Conservation (phyloP, 1,140 invertebrate species). For the Cardiocondyla obscurior region DNA sequence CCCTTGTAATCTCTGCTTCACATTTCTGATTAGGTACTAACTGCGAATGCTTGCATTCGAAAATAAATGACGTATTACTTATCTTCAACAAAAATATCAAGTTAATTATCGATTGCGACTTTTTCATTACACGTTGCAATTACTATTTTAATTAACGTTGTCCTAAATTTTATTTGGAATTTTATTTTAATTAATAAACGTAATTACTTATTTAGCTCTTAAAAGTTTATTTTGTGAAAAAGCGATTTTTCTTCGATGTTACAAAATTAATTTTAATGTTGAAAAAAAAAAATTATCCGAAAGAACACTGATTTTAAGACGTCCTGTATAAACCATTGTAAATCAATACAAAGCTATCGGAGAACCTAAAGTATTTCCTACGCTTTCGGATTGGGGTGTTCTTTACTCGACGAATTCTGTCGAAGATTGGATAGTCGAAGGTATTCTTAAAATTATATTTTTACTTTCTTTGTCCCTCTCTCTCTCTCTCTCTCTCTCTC, state of each 20-base stretch:
- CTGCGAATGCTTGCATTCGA: neutral
- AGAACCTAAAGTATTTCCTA: neutral
- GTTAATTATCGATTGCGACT: neutral
- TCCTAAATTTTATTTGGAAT: neutral
- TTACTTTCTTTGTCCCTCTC: neutral
- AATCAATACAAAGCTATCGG: neutral
- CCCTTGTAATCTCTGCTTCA: constrained; percentile 16
- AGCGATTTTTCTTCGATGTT: too few relatives aligned
- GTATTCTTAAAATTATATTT: constrained; percentile 6
- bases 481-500: too few relatives aligned
- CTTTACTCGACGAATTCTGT: neutral
- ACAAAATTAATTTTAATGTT: neutral
- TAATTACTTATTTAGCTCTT: neutral
- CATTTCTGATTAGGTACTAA: neutral
- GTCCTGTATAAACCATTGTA: neutral
- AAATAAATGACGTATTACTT: neutral
- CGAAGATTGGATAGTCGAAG: neutral
- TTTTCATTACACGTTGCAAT: too few relatives aligned
- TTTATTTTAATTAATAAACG: neutral
- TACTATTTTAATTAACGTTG: neutral
- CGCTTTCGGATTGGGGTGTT: constrained; percentile 13
- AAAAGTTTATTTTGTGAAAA: neutral
- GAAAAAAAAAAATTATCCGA: neutral
- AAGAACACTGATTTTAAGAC: neutral
- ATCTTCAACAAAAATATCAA: neutral